These are phyloP conservation scores for Prunella fulvescens DNA, from an alignment of 2,113 vertebrate species.

Conservation along the genomic window DNA sequence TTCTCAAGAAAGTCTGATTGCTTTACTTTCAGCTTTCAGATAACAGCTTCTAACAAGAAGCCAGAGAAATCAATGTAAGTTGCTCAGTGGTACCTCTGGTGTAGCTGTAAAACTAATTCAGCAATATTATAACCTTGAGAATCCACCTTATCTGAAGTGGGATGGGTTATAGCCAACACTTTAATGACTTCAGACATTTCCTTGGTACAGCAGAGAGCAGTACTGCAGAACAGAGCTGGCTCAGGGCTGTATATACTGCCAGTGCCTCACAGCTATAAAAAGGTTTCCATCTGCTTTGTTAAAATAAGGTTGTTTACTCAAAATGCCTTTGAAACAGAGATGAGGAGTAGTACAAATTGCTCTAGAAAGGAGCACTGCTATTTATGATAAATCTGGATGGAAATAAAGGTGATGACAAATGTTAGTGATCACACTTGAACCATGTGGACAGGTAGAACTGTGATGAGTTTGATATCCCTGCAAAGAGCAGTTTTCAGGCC, in stretches of 20 bases:
- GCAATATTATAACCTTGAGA: not conserved
- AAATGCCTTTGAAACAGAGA: constrained; percentile 22
- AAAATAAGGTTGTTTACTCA: constrained; percentile 57
- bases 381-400: not conserved
- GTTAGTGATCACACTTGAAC: not conserved
- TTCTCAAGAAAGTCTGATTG: not conserved
- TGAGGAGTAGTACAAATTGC: not conserved
- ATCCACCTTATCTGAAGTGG: not conserved
- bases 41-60: not conserved
- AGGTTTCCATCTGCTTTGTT: constrained; percentile 61
- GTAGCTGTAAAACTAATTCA: not conserved
- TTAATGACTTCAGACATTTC: not conserved
- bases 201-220: not conserved
- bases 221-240: not conserved
- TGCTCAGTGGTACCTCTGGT: not conserved
- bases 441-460: not conserved
- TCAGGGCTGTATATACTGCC: not conserved
- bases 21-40: not conserved
- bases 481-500: not conserved
- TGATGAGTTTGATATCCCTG: not conserved
- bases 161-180: not conserved
- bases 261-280: constrained; percentile 48
- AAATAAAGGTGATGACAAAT: not conserved
- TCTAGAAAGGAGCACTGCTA: not conserved
- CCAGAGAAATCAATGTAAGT: not conserved